Base-by-base conservation (phyloP, 2,888 invertebrate species). In the Nomada lathburiana region DNA sequence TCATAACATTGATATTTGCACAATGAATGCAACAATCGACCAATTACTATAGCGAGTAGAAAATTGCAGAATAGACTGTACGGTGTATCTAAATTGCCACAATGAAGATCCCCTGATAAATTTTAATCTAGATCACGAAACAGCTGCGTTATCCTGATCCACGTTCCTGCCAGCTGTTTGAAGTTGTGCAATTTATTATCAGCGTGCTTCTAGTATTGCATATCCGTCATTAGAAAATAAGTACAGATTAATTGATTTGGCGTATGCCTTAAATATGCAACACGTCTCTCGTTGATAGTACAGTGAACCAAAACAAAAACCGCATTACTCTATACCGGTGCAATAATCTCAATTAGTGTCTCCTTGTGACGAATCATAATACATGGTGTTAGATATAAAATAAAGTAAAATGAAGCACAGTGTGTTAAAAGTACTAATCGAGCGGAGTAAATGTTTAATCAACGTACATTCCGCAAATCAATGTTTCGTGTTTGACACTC, bases 91-190 rank as follows among this genome's bases (percentile, higher is more conserved):
- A 67, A 75, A 79, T 78, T 60, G 65, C 42, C 53, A 52, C 65
- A 74, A 74, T 47, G 71, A 63, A 79, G 75, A 75, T 75, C 64
- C 13, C 55, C 26, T 59, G 79, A 75, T 79, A 82, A 80, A 68
- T 79, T 67, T 59, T 72, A 79, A 82, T 75, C 74, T 70, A 62
- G 79, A 82, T 79, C 75, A 59, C 26, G 59, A 52, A 74, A 71
- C 82, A 82, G 82, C 82, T 79, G 82, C 60, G 36, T 71, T 79
- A 79, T 79, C 70, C 63, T 74, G 71, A 75, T 67, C 71, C 62
- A 36, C 11, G 70, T 29, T 70, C 36, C 70, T 50, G 53, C 82
- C 79, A 75, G 75, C 79, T 82, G 82, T 42, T 44, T 44, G 44
- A 11, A 68, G 68, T 82, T 75, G 53, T 20, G 64, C 44, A 82